Evolutionary conservation across 2,888 invertebrate genomes (phyloP).

Genomic region (Athetis lepigone): DNA sequence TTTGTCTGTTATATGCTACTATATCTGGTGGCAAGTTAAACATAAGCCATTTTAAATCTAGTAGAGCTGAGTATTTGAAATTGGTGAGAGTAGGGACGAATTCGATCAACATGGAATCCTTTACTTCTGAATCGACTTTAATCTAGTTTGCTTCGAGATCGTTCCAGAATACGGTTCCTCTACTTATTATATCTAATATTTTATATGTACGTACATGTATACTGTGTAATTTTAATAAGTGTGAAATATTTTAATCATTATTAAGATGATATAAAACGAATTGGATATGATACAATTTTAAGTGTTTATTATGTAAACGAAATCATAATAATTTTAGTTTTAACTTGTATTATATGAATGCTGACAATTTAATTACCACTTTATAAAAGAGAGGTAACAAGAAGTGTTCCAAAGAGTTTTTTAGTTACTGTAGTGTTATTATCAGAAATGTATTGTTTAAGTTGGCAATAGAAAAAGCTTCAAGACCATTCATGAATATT

Average conservation of each 20-base stretch:
- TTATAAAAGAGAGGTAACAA: background rate
- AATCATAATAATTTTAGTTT: conserved; percentile 15
- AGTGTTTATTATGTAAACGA: conserved; percentile 29
- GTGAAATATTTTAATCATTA: conserved; percentile 49
- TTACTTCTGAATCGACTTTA: background rate
- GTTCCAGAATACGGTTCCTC: conserved; percentile 10
- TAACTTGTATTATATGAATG: conserved; percentile 22
- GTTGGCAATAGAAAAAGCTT: conserved; percentile 14
- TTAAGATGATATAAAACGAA: conserved; percentile 36
- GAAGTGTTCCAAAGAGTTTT: background rate
- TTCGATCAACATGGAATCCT: background rate
- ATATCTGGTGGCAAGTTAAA: no score
- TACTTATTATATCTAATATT: conserved; percentile 46
- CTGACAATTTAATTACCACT: background rate
- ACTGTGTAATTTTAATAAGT: conserved; percentile 60
- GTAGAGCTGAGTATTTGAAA: no score
- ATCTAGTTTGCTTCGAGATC: background rate
- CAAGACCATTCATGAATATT: no score
- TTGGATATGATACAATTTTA: conserved; percentile 41
- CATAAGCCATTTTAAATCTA: no score
- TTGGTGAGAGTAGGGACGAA: no score
- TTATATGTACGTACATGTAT: conserved; percentile 61
- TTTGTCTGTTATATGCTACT: no score
- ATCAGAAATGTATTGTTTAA: no score
- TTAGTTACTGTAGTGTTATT: conserved; percentile 4